These are phyloP conservation scores for Chelidonichthys spinosus DNA, from an alignment of 2,797 vertebrate genomes.

Conservation along the genomic window DNA sequence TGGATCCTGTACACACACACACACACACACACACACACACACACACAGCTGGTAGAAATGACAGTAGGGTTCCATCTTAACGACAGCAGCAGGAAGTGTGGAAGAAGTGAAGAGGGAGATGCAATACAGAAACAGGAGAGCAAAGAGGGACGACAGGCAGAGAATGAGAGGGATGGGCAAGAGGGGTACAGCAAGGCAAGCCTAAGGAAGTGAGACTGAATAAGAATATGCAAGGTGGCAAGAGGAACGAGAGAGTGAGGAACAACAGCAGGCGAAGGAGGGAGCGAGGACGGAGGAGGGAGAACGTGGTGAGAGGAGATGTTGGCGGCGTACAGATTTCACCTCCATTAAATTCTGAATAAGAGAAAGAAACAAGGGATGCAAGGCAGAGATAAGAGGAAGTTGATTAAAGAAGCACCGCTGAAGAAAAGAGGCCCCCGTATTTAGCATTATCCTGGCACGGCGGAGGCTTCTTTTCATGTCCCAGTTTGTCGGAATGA, in stretches of 20 bases:
- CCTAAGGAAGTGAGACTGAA: no score
- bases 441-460: slow-evolving; percentile 81
- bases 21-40: not conserved
- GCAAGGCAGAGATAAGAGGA: slow-evolving; percentile 76
- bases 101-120: not conserved
- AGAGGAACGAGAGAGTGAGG: slow-evolving; percentile 34
- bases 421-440: slow-evolving; percentile 70
- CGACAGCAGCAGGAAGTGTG: slow-evolving; percentile 24
- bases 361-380: slow-evolving; percentile 76
- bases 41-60: not conserved
- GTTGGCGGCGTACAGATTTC: slow-evolving; percentile 66
- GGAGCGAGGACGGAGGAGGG: slow-evolving; percentile 47
- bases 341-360: slow-evolving; percentile 68
- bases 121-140: slow-evolving; percentile 10
- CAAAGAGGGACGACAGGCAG: not conserved
- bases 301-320: slow-evolving; percentile 45
- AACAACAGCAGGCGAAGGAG: slow-evolving; percentile 30
- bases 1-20: not conserved
- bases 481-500: slow-evolving; percentile 80
- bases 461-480: slow-evolving; percentile 77
- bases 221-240: slow-evolving; percentile 42
- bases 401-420: slow-evolving; percentile 80
- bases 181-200: slow-evolving; percentile 6
- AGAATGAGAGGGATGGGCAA: slow-evolving; percentile 14
- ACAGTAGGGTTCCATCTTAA: not conserved